A percentile compares a stretch with the other conserved stretches of the same genome.
Conservation (phyloP, 1,140 invertebrate species). For the Dufourea novaeangliae region DNA sequence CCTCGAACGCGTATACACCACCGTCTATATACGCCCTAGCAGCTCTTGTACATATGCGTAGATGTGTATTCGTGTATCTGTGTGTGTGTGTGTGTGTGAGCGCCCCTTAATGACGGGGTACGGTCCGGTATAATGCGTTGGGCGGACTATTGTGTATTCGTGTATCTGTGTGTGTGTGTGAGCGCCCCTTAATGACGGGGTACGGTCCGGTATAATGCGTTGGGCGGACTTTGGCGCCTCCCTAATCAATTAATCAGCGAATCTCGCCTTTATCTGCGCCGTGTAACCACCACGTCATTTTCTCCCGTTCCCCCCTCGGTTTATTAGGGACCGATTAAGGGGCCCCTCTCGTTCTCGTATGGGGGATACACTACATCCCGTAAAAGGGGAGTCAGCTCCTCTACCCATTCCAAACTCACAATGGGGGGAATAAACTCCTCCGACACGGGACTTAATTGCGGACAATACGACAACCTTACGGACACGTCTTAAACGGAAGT, state of each 20-base stretch:
- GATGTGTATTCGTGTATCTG: neutral
- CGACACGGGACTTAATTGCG: constrained; percentile 59
- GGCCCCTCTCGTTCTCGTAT: neutral
- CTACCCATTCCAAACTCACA: constrained; percentile 19
- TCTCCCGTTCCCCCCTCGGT: constrained; percentile 66
- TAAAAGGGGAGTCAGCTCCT: constrained; percentile 38
- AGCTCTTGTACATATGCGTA: neutral
- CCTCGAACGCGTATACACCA: no score
- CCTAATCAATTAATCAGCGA: constrained; percentile 80
- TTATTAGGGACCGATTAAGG: constrained; percentile 69
- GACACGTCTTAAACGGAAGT: constrained; percentile 43
- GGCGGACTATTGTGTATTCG: neutral
- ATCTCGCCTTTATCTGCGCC: constrained; percentile 71
- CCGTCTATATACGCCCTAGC: no score
- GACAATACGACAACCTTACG: constrained; percentile 24
- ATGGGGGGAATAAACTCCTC: constrained; percentile 10
- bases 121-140: constrained; percentile 33
- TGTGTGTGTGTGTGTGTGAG: constrained; percentile 42
- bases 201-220: constrained; percentile 69
- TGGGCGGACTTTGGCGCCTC: constrained; percentile 75
- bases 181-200: constrained; percentile 72
- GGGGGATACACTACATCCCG: no score
- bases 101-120: constrained; percentile 72
- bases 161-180: constrained; percentile 32
- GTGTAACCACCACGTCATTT: constrained; percentile 62